Evolutionary conservation across 2,113 vertebrate genomes (phyloP), one percentile per base, ranked within the genome.

Genomic region (Hippocampus abdominalis): DNA sequence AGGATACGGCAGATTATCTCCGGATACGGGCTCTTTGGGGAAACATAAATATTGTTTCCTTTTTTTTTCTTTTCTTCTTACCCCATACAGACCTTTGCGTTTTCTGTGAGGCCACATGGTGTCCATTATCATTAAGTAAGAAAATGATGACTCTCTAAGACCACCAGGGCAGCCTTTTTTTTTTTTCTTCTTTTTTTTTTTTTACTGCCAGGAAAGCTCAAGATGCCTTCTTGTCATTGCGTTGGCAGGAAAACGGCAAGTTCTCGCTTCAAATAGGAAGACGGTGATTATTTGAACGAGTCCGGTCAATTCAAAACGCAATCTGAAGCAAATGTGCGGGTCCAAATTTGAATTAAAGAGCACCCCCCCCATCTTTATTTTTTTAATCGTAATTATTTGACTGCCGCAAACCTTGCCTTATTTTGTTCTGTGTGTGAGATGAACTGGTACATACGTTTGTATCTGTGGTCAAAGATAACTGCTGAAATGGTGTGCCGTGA

Each of bases 1-100:
- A 81, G 81, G 85, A 90, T 84, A 84, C 73, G 80, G 80, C 68
- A 86, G 83, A 91, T 91, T 88, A 87, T 88, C 86, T 84, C 82
- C 74, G 80, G 88, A 90, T 86, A 76, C 74, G 39, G 80, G 77
- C 71, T 79, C 85, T 84, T 82, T 78, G 70, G 75, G 75, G 39
- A 84, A 86, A 81, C 82, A 68, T 86, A 89, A 84, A 89, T 85
- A 86, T 77, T 75, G 77, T 75, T 78, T 72, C 73, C 77, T 76
- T 73, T 83, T 72, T 70, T 83, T 79, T 64, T 40, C 3, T 18
- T 77, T 73, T 68, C 81, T 77, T 15, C n/a, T 84, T 78, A 44
- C 63, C 40, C 63, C 36, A 70, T 75, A 69, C 72, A 64, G 68
- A 57, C 66, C 48, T 4, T 66, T 57, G 40, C 51, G 18, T 66